These are phyloP conservation scores for Myzus persicae DNA, from an alignment of 1,140 invertebrate genomes.

Conservation along the genomic window DNA sequence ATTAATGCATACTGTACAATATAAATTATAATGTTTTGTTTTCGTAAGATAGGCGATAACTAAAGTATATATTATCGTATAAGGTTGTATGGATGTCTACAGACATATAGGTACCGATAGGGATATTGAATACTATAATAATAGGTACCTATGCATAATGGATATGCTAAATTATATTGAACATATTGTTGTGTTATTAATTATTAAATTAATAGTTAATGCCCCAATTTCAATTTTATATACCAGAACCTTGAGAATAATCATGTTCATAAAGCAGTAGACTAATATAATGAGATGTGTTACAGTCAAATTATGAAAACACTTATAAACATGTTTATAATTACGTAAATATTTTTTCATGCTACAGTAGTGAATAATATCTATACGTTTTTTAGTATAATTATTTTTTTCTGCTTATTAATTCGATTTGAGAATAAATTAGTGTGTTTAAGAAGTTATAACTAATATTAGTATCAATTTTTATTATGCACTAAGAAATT, in stretches of 20 bases:
- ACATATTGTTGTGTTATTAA: neutral
- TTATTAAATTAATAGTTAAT: neutral
- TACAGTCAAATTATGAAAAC: neutral
- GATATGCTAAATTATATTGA: neutral
- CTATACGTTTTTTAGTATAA: neutral
- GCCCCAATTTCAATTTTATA: neutral
- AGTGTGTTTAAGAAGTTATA: neutral
- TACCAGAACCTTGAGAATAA: neutral
- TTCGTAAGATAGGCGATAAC: too few species aligned
- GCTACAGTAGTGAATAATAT: neutral
- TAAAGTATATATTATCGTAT: too few species aligned
- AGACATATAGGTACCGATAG: neutral
- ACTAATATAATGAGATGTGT: neutral
- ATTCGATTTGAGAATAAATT: neutral
- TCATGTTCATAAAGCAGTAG: neutral
- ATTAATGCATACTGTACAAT: too few species aligned
- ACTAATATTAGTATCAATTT: neutral
- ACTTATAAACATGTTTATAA: neutral
- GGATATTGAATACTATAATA: neutral
- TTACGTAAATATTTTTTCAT: neutral
- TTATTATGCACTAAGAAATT: too few species aligned
- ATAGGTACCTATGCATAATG: too few species aligned
- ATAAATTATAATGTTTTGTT: too few species aligned
- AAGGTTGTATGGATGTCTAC: neutral
- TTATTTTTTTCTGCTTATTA: neutral